Base-by-base conservation (phyloP, 2,113 vertebrate genomes). In the Vimba vimba region DNA sequence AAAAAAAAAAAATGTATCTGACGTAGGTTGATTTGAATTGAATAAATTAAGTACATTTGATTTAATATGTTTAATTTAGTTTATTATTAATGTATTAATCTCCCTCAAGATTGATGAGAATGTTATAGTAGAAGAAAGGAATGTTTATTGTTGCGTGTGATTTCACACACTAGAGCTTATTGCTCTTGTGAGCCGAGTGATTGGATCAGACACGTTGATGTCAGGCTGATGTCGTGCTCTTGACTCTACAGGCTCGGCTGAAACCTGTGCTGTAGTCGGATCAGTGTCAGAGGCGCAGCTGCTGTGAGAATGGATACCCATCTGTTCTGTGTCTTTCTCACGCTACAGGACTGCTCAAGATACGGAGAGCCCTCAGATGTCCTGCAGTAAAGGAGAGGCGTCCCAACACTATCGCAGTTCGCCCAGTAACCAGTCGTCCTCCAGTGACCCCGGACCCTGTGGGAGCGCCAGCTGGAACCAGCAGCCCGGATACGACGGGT, bases 351-450 rank as follows among this genome's bases (percentile, higher is more conserved):
- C 74, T 3, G 47, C 93, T 89, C 89, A 93, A 76, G 92, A 93
- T 47, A 79, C 91, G 90, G 92, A 94, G 86, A 91, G 91, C 86
- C 88, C 89, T 4, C 88, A 92, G 91, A 86, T 92, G 64, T 86
- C 69, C 9, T 93, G 91, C 89, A 92, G 89, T 89, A 91, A 94
- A 90, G 94, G 88, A 93, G 91, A 96, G 86, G 92, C 59, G 88
- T 69, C 50, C 90, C 94, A 95, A 80, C 93, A 93, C 94, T 98
- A 93, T 94, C 97, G 98, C 91, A 98, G 97, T 91, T 99, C 98
- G 27, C 98, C 98, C 1, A 99, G 97, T 94, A 99, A 99, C 95
- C 98, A 98, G 90, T 99, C 98, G 0, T 98, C 97, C 27, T 99
- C 98, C 92, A 99, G 98, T 25, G 97, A 99, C 89, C 97, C 98